Evolutionary conservation across 2,113 vertebrate species (phyloP), one percentile per base, ranked within the genome.

Genomic region (Rhea americana): DNA sequence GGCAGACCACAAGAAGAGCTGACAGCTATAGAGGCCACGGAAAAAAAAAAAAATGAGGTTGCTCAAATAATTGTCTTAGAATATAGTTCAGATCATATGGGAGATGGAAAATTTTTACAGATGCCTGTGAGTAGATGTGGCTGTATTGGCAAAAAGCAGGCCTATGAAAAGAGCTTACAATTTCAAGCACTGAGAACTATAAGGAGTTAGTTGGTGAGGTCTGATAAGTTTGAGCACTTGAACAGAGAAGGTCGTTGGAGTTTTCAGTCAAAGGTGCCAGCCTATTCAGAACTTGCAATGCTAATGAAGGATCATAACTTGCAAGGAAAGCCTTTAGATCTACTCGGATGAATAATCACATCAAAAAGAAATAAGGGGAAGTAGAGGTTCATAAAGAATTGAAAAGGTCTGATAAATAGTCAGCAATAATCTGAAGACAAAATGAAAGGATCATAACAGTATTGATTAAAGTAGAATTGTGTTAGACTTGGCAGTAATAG

Each of bases 21-120:
- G 17, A 35, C 11, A 21, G n/a, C 3, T 61, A 39, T 35, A 61
- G 55, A 45, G 5, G 16, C 13, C 16, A 13, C 11, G 0, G 20
- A 9, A 21, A 22, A 7, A 9, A 9, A 21, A 22, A 7, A 9
- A 71, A 32, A n/a, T 16, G 20, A 66, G 13, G 9, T 14, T 37
- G 47, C 56, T 80, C 56, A 48, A 71, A 56, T 51, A 30, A 41
- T 62, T 43, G 1, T 37, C 59, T 56, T 10, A 15, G 35, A 0
- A 0, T n/a, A 4, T 21, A 51, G 5, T 16, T 73, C 48, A 61
- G 20, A 15, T 68, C 26, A 15, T 0, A 0, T 21, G 63, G 37
- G n/a, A 90, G 4, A 5, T 7, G 24, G 8, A 61, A 28, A 28
- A 59, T 12, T 50, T 70, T 58, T 73, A 62, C 35, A 45, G 2